Conservation (phyloP, 2,113 vertebrate species). For the Phaetusa simplex region DNA sequence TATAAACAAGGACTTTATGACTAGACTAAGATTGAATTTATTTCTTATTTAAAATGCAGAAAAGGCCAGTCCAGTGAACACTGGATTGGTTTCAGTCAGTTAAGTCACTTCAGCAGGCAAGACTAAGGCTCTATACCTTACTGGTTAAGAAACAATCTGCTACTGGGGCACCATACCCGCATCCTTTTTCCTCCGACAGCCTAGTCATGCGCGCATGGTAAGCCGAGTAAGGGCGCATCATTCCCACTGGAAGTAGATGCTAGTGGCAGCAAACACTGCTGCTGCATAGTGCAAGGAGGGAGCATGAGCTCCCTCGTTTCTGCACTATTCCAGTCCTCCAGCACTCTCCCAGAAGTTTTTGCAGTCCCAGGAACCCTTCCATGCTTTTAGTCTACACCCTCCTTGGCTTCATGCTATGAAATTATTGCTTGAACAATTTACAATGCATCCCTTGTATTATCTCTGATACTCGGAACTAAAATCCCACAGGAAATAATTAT, state of each 20-base stretch:
- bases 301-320: not conserved
- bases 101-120: not conserved
- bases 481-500: not conserved
- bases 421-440: not conserved
- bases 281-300: not conserved
- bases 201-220: no score
- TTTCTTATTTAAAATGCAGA: not conserved
- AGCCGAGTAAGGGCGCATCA: not conserved
- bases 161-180: not conserved
- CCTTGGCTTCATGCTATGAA: not conserved
- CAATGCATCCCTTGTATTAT: not conserved
- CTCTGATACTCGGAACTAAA: not conserved
- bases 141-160: not conserved
- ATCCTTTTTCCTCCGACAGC: not conserved
- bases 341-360: not conserved
- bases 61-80: not conserved
- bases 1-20: not conserved
- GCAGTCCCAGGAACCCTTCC: not conserved
- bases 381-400: not conserved
- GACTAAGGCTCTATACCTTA: not conserved
- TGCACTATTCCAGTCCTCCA: not conserved
- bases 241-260: not conserved
- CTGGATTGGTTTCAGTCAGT: not conserved
- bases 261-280: not conserved
- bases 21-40: not conserved